A percentile compares a stretch with the other conserved stretches of the same genome.
Conservation (phyloP, 2,797 vertebrate genomes). For the Gambusia yucatana region DNA sequence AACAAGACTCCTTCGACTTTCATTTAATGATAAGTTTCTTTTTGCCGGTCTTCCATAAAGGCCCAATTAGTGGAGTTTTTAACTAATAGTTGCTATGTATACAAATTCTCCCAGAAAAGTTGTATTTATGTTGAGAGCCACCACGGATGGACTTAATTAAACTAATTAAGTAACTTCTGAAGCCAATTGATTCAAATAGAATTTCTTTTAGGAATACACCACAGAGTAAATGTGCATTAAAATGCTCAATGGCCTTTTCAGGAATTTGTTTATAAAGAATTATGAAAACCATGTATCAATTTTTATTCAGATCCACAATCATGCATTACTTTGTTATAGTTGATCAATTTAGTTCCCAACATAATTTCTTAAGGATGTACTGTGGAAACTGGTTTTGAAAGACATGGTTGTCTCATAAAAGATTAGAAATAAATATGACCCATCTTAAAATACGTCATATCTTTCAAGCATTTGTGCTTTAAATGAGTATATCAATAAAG, state of each 20-base stretch:
- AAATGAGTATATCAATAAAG: not conserved
- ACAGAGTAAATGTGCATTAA: not conserved
- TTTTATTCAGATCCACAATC: not conserved
- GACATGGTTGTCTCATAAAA: not conserved
- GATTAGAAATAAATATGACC: not conserved
- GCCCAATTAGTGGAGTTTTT: no score
- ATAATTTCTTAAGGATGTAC: not conserved
- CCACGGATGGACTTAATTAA: not conserved
- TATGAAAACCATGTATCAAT: not conserved
- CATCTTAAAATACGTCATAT: not conserved
- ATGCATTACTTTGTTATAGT: not conserved
- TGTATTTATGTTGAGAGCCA: no score
- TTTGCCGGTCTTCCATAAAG: no score
- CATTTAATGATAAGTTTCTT: no score
- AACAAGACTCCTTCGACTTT: no score
- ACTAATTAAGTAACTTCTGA: not conserved
- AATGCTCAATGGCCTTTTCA: not conserved
- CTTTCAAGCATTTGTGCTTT: not conserved
- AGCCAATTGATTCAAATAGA: not conserved
- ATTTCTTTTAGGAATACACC: not conserved
- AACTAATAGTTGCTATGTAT: not conserved
- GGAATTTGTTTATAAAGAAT: not conserved
- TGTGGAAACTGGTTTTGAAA: not conserved
- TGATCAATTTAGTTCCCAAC: not conserved
- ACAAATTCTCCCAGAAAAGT: not conserved